A percentile compares a stretch with the other conserved stretches of the same genome.
Evolutionary conservation across 2,113 vertebrate genomes (phyloP).

Genomic region (Equus quagga): DNA sequence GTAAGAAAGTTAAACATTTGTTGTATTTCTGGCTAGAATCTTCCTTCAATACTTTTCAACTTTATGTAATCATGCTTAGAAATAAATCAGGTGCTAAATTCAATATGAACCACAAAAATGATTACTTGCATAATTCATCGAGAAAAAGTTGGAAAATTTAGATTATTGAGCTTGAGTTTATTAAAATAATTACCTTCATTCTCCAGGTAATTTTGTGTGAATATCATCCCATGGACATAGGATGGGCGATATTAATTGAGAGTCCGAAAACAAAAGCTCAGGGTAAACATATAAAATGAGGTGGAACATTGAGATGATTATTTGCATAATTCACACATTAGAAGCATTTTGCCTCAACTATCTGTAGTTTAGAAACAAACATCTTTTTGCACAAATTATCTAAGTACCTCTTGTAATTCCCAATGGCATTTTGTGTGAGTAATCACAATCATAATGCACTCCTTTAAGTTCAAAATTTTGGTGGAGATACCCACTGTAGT

Average conservation of each 20-base stretch:
- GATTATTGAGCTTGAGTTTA: not conserved
- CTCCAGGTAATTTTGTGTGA: not conserved
- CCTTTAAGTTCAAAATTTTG: not conserved
- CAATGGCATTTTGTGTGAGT: not conserved
- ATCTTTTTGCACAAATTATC: not conserved
- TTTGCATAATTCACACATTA: conserved; percentile 14
- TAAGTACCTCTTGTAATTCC: not conserved
- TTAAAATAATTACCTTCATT: not conserved
- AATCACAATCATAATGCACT: not conserved
- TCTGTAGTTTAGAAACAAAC: conserved; percentile 33
- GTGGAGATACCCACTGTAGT: not conserved
- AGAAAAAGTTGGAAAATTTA: not conserved
- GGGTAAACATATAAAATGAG: not conserved
- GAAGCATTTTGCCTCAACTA: not conserved
- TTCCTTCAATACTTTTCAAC: not conserved
- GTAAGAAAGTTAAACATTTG: not conserved
- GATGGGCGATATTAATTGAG: not conserved
- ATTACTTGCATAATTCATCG: not conserved
- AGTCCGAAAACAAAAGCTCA: not conserved
- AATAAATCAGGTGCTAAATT: not conserved
- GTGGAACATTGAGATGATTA: not conserved
- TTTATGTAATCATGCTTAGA: not conserved
- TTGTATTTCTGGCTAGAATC: not conserved
- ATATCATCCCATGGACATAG: not conserved
- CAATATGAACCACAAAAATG: not conserved